These are phyloP conservation scores for Ictalurus punctatus DNA, from an alignment of 2,113 vertebrate species.

Conservation along the genomic window DNA sequence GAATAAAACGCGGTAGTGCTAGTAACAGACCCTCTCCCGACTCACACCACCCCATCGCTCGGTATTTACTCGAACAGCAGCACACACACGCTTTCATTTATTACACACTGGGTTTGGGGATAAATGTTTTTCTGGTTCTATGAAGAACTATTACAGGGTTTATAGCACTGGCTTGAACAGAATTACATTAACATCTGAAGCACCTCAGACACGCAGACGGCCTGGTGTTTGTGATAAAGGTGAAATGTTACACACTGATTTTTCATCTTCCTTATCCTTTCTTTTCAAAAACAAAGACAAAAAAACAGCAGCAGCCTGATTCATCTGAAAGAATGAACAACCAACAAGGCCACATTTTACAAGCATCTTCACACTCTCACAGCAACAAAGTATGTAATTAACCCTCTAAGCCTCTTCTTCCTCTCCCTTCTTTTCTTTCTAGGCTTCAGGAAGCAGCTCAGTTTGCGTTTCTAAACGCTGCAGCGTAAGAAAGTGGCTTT, in stretches of 20 bases:
- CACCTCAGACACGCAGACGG: not conserved
- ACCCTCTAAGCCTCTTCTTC: not conserved
- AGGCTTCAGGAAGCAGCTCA: slow-evolving; percentile 28
- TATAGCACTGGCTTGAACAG: too few species aligned
- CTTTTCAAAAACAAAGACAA: too few species aligned
- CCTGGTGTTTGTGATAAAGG: not conserved
- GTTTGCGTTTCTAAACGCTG: slow-evolving; percentile 43
- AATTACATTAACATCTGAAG: not conserved
- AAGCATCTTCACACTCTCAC: not conserved
- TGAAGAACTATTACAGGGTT: not conserved
- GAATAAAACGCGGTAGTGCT: not conserved
- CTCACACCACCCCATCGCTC: not conserved
- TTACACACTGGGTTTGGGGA: not conserved
- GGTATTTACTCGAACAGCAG: not conserved
- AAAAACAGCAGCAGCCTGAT: not conserved
- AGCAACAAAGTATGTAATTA: slow-evolving; percentile 20
- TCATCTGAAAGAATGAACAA: not conserved
- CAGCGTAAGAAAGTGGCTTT: slow-evolving; percentile 44
- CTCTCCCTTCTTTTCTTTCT: slow-evolving; percentile 24
- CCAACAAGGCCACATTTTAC: not conserved
- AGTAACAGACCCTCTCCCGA: not conserved
- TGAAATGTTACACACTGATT: not conserved
- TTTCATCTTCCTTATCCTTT: not conserved
- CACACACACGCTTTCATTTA: not conserved
- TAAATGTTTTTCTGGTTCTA: not conserved